Conservation (phyloP, 2,113 vertebrate genomes). For the Mobula hypostoma region DNA sequence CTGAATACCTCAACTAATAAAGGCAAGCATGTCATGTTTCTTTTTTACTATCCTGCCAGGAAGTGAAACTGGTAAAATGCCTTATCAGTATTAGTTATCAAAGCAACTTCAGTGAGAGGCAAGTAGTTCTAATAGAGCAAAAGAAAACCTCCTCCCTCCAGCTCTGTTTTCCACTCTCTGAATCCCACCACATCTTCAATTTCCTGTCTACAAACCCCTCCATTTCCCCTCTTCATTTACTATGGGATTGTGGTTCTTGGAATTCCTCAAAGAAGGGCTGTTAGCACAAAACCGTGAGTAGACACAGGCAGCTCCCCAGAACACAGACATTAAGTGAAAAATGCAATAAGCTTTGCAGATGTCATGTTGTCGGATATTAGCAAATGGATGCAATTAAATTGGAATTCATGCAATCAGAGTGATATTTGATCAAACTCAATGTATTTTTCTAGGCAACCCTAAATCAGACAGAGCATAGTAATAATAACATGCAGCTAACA, state of each 20-base stretch:
- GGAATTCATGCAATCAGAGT: not conserved
- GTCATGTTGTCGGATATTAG: not conserved
- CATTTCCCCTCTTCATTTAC: not conserved
- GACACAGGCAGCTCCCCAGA: not conserved
- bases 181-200: not conserved
- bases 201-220: not conserved
- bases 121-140: not conserved
- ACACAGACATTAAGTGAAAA: not conserved
- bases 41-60: too few species aligned
- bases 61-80: too few species aligned
- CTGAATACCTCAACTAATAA: too few species aligned
- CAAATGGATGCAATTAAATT: not conserved
- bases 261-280: not conserved
- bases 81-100: not conserved
- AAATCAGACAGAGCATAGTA: not conserved
- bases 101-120: not conserved
- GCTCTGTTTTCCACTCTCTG: not conserved
- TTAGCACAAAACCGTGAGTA: not conserved
- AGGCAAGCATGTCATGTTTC: too few species aligned
- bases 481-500: not conserved
- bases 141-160: not conserved
- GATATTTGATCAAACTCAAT: not conserved
- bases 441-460: not conserved
- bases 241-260: not conserved
- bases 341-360: not conserved